Conservation (phyloP, 2,797 vertebrate genomes). For the Heterohyrax brucei region DNA sequence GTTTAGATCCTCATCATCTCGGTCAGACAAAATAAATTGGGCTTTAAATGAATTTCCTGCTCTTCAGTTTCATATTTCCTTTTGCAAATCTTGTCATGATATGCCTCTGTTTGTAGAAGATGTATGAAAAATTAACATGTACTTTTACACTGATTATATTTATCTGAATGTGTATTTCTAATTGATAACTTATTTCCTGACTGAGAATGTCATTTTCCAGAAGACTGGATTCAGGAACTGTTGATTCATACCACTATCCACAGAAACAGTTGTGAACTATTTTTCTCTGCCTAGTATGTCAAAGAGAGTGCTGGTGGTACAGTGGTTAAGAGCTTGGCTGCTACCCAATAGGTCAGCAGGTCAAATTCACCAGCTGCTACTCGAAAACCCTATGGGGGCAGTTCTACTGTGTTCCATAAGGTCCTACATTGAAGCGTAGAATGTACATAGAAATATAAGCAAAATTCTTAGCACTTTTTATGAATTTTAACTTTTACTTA, state of each 20-base stretch:
- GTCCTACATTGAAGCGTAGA: neutral
- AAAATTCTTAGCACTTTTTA: neutral
- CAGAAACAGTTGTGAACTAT: neutral
- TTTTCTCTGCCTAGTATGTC: neutral
- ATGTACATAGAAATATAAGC: neutral
- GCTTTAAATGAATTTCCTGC: neutral
- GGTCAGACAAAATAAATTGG: neutral
- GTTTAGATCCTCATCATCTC: neutral
- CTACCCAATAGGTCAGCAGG: too few species aligned
- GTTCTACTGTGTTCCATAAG: too few species aligned
- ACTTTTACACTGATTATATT: neutral
- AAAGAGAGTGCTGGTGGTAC: too few species aligned
- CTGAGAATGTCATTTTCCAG: neutral
- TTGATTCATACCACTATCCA: neutral
- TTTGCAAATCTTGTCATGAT: neutral
- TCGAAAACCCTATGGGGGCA: too few species aligned
- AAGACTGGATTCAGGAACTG: neutral
- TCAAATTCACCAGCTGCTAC: too few species aligned
- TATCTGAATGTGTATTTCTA: neutral
- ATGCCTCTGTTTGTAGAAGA: neutral
- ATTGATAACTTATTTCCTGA: neutral
- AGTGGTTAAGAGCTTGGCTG: too few species aligned
- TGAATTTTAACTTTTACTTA: constrained; percentile 6
- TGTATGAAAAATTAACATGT: neutral
- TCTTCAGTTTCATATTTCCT: neutral